Evolutionary conservation across 2,797 vertebrate species (phyloP).

Genomic region (Myotis pilosus): DNA sequence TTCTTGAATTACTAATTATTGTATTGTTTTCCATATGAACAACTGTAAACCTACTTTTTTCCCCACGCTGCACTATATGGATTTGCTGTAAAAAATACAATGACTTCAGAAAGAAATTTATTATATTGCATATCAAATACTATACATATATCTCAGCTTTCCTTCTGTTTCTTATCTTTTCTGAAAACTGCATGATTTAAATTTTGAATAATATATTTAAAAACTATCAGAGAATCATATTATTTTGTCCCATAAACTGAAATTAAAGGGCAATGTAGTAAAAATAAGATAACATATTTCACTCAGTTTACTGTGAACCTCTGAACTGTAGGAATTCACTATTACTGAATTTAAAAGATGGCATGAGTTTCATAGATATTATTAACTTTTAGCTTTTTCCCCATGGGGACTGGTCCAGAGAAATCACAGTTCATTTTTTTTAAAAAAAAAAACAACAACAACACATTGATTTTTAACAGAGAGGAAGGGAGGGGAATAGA

Average conservation of each 20-base stretch:
- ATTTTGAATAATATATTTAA: slow-evolving; percentile 40
- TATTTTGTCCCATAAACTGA: neutral
- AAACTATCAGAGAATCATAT: neutral
- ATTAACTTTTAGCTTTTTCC: neutral
- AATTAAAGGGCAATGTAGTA: neutral
- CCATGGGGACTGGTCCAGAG: neutral
- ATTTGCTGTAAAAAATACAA: neutral
- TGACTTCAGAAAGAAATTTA: neutral
- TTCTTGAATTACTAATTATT: neutral
- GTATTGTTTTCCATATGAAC: neutral
- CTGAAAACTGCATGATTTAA: neutral
- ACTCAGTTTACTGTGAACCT: neutral
- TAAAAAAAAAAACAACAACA: too few relatives aligned
- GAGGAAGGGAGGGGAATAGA: too few relatives aligned
- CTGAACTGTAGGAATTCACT: neutral
- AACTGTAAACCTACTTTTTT: neutral
- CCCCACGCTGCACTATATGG: neutral
- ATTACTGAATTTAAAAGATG: slow-evolving; percentile 9
- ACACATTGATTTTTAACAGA: too few relatives aligned
- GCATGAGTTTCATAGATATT: neutral
- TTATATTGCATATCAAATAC: neutral
- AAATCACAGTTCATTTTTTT: neutral
- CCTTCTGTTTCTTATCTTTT: neutral
- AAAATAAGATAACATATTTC: slow-evolving; percentile 21
- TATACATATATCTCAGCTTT: neutral